These are phyloP conservation scores for Uria aalge DNA, from an alignment of 2,113 vertebrate species.

Conservation along the genomic window DNA sequence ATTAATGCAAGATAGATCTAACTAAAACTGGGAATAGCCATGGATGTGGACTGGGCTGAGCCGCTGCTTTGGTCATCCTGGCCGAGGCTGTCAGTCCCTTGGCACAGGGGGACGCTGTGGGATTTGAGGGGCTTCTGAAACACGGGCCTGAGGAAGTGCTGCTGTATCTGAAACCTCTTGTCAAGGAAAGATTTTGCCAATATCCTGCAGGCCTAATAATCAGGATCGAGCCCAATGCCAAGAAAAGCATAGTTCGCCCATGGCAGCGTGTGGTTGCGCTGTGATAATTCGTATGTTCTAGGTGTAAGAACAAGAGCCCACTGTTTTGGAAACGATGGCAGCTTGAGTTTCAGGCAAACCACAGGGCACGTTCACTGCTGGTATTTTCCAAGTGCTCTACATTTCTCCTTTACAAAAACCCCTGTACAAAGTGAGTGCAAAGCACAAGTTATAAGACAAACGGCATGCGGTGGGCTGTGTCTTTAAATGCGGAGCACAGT, in stretches of 20 bases:
- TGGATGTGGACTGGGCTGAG: neutral
- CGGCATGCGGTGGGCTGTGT: neutral
- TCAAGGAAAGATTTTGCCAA: neutral
- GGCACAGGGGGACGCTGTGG: neutral
- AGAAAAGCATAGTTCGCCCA: neutral
- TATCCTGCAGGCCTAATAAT: neutral
- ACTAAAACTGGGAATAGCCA: neutral
- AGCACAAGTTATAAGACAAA: neutral
- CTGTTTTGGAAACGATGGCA: neutral
- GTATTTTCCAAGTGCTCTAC: neutral
- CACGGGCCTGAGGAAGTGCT: neutral
- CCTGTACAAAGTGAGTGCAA: neutral
- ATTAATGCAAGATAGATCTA: neutral
- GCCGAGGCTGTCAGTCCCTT: rapidly evolving
- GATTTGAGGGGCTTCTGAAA: neutral
- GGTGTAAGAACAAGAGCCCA: neutral
- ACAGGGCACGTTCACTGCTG: neutral
- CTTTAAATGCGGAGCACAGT: constrained; percentile 1
- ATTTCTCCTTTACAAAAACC: neutral
- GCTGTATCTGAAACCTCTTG: neutral
- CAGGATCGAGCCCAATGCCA: neutral
- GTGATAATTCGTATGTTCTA: constrained; percentile 4
- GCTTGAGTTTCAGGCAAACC: constrained; percentile 29
- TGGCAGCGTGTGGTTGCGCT: neutral
- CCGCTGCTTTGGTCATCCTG: neutral